These are phyloP conservation scores for Gymnopithys bicolor DNA, from an alignment of 2,797 vertebrate species.

Conservation along the genomic window DNA sequence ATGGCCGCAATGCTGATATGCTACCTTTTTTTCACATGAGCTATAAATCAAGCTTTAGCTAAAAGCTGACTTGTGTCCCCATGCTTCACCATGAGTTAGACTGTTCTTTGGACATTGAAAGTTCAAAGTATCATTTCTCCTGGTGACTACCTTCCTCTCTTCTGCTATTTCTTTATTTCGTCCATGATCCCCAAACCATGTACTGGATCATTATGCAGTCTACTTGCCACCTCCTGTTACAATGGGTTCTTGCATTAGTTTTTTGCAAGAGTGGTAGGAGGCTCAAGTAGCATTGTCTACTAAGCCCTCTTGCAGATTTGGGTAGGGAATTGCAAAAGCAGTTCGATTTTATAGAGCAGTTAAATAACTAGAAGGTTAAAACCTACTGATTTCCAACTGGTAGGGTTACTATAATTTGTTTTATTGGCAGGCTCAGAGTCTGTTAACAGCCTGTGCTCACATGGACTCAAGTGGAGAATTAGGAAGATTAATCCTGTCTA, in stretches of 20 bases:
- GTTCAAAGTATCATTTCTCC: background rate
- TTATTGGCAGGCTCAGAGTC: background rate
- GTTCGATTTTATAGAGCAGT: background rate
- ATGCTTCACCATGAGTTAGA: background rate
- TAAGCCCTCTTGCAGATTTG: background rate
- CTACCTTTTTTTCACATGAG: background rate
- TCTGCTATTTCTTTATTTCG: background rate
- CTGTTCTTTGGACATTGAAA: background rate
- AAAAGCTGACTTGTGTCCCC: background rate
- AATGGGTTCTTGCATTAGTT: background rate
- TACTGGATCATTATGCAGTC: background rate
- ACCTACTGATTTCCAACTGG: background rate
- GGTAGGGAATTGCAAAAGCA: background rate
- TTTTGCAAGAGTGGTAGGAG: background rate
- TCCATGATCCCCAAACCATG: fast-evolving
- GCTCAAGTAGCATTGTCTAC: background rate
- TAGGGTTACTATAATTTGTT: background rate
- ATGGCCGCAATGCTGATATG: background rate
- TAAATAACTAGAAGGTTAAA: background rate
- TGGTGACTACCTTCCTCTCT: background rate
- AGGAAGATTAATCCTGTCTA: constrained; percentile 22
- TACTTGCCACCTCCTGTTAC: background rate
- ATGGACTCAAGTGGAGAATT: background rate
- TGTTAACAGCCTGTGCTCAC: background rate
- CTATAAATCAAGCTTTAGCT: background rate